Conservation (phyloP, 2,797 vertebrate species). For the Clarias pachynema region DNA sequence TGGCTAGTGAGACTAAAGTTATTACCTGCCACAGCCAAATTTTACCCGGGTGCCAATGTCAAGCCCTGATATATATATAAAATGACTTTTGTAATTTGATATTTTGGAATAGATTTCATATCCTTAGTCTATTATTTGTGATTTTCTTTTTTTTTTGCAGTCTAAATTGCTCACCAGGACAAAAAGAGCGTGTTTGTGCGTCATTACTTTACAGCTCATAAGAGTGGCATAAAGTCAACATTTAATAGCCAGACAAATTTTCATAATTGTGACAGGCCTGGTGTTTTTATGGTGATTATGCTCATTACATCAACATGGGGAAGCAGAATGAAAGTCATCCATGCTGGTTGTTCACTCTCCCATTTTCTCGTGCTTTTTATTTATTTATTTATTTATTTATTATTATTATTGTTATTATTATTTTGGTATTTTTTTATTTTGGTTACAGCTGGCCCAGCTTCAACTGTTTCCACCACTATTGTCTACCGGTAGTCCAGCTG, state of each 20-base stretch:
- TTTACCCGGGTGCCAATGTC: no score
- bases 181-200: background rate
- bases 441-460: constrained; percentile 9
- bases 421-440: no score
- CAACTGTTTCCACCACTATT: background rate
- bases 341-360: constrained; percentile 27
- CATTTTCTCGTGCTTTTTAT: constrained; percentile 8
- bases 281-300: constrained; percentile 34
- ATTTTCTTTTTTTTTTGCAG: background rate
- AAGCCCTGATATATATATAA: no score
- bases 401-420: no score
- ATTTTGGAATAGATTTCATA: constrained; percentile 1
- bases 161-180: background rate
- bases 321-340: constrained; percentile 26
- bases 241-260: constrained; percentile 32
- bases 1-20: no score
- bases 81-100: background rate
- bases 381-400: background rate
- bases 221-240: constrained; percentile 37
- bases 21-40: no score
- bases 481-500: constrained; percentile 10
- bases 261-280: constrained; percentile 35
- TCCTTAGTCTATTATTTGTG: background rate
- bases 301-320: constrained; percentile 34
- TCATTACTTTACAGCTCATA: constrained; percentile 17